Conservation (phyloP, 2,113 vertebrate species). For the Leiothrix lutea region DNA sequence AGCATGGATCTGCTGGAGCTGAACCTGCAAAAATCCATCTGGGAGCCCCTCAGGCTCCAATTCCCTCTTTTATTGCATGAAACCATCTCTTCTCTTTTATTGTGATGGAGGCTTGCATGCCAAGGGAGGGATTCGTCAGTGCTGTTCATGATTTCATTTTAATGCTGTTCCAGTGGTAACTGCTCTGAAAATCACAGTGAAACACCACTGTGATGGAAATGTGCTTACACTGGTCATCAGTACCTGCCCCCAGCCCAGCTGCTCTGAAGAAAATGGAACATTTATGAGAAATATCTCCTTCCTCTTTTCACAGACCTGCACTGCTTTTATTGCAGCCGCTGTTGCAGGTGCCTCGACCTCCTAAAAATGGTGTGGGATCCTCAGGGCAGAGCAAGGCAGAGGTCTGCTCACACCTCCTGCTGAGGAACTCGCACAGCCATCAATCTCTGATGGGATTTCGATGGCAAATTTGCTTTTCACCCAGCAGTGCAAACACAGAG, state of each 20-base stretch:
- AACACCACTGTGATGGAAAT: not conserved
- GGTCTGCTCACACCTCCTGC: not conserved
- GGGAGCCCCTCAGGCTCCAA: not conserved
- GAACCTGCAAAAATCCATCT: not conserved
- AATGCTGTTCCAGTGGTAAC: not conserved
- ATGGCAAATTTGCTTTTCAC: conserved; percentile 37
- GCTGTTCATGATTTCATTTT: not conserved
- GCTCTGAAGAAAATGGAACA: not conserved
- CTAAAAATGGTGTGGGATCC: not conserved
- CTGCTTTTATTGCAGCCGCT: not conserved
- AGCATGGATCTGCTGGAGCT: not conserved
- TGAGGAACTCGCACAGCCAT: not conserved
- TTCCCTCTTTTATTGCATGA: not conserved
- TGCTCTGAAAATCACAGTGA: not conserved
- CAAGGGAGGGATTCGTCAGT: not conserved
- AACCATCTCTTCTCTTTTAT: not conserved
- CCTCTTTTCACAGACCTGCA: not conserved
- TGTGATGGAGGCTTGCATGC: not conserved
- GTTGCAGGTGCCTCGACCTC: not conserved
- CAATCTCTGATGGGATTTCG: not conserved
- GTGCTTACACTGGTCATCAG: not conserved
- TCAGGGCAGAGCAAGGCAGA: not conserved
- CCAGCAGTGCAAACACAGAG: conserved; percentile 11
- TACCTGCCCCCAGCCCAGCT: not conserved
- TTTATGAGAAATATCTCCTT: not conserved